Base-by-base conservation (phyloP, 2,888 invertebrate species). In the Doris montereyensis region DNA sequence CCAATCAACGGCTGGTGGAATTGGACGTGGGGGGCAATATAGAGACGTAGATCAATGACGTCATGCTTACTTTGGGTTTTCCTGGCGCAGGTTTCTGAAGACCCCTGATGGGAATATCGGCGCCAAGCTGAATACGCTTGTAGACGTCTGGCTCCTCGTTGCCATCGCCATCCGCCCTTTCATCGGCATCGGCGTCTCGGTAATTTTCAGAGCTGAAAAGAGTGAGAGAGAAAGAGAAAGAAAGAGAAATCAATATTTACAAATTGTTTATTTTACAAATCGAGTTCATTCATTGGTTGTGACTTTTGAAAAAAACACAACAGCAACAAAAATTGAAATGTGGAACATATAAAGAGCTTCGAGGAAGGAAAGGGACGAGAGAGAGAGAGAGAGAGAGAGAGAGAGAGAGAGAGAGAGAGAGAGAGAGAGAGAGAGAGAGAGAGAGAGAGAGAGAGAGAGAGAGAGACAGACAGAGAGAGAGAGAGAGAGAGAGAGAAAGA, bases 21-120 rank as follows among this genome's bases (percentile, higher is more conserved):
- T n/a, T n/a, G n/a, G n/a, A n/a, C n/a, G n/a, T n/a, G n/a, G n/a
- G n/a, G n/a, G n/a, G n/a, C n/a, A n/a, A n/a, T n/a, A n/a, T n/a
- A n/a, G n/a, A n/a, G n/a, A n/a, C n/a, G n/a, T n/a, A n/a, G n/a
- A n/a, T n/a, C n/a, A n/a, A n/a, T n/a, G n/a, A n/a, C n/a, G n/a
- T n/a, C n/a, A n/a, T n/a, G n/a, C n/a, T n/a, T n/a, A n/a, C n/a
- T n/a, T n/a, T n/a, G n/a, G n/a, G n/a, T n/a, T 88, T 94, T 90
- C 95, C 95, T 32, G 98, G 98, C 21, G 96, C 97, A 24, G 95
- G 95, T 88, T 97, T 97, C 67, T 97, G 94, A 89, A 98, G 94
- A 62, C 98, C 98, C 89, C 96, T 94, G 10, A 97, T 93, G 0
- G 98, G 98, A 1, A 98, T 97, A 92, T 98, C 98, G 0, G 97